Conservation (phyloP, 2,113 vertebrate genomes). For the Mustela lutreola region DNA sequence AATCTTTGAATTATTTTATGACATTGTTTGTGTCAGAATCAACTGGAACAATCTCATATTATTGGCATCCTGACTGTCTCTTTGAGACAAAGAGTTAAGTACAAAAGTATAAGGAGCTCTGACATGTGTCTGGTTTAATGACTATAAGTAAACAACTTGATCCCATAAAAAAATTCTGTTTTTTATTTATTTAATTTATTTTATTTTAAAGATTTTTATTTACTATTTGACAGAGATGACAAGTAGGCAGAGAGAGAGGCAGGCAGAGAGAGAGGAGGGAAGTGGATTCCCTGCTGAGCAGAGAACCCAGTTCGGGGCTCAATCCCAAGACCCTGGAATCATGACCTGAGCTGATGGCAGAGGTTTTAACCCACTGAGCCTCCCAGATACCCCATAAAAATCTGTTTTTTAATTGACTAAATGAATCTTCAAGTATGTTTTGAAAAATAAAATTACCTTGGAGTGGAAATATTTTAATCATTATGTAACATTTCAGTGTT, state of each 20-base stretch:
- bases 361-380: too few species aligned
- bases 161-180: background rate
- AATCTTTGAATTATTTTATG: background rate
- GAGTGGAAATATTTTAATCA: background rate
- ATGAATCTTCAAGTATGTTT: background rate
- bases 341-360: too few species aligned
- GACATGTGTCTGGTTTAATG: background rate
- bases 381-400: background rate
- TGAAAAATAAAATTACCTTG: background rate
- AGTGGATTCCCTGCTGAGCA: too few species aligned
- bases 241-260: too few species aligned
- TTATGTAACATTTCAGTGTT: background rate
- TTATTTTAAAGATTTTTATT: too few species aligned
- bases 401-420: background rate
- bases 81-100: background rate
- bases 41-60: background rate
- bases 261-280: too few species aligned
- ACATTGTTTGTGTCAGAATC: background rate
- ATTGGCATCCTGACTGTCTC: background rate
- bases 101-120: background rate
- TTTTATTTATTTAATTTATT: background rate
- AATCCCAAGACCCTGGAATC: too few species aligned
- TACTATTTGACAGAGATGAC: too few species aligned
- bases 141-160: background rate
- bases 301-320: too few species aligned